Base-by-base conservation (phyloP, 2,797 vertebrate species). In the Anabacerthia variegaticeps region DNA sequence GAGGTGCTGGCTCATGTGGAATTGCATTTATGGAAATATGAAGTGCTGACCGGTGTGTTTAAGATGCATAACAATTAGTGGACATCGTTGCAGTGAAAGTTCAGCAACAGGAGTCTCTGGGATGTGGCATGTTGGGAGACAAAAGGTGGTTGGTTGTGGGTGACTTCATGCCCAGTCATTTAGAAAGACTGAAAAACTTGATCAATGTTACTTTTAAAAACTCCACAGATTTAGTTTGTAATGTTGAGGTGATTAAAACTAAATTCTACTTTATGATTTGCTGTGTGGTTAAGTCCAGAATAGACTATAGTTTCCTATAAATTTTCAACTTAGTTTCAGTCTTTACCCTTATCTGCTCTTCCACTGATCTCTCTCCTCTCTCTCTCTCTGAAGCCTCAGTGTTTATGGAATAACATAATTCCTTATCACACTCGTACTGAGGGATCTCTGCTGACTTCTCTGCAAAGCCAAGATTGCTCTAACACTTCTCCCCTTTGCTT, bases 371-470 rank as follows among this genome's bases (percentile, higher is more conserved):
- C 12, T 39, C 22, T 58, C 21, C 36, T 36, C 36, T 36, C 36
- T 36, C 43, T 81, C 34, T 43, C 32, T 88, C 80, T 83, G 41
- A n/a, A 48, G 49, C 21, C 75, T 52, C 8, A 14, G 63, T 86
- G 58, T 90, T 93, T 14, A 1, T 61, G 56, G 44, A 82, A 61
- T 76, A 84, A 73, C 56, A 46, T 21, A 77, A 72, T 69, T 95
- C 56, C 74, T 96, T 93, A 95, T 75, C 92, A 14, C 14, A 9
- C 15, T 72, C 21, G 20, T 66, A 24, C 44, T 65, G 48, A 74
- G 79, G 77, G 63, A 59, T 72, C 93, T 93, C 80, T 90, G 48
- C 65, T 81, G 77, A 19, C 44, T 92, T 76, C 36, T 9, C 66
- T 30, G 61, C 51, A 78, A 59, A 78, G 65, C 63, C 62, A 91